Conservation (phyloP, 2,888 invertebrate species). For the Cosmorhoe ocellata region DNA sequence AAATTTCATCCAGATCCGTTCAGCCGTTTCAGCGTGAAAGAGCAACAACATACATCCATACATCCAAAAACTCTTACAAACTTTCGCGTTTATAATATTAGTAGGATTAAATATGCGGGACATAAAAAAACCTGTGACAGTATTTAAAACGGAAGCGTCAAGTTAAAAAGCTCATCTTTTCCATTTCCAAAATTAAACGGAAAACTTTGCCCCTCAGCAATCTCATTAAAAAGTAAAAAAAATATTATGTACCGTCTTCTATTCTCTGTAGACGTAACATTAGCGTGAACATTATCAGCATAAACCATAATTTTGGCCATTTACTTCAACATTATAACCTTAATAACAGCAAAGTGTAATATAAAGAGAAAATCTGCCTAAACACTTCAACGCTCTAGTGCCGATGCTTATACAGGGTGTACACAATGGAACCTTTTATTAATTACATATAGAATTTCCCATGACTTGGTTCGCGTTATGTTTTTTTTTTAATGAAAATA, state of each 20-base stretch:
- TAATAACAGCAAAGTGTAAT: constrained; percentile 35
- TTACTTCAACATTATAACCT: constrained; percentile 33
- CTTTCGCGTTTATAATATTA: too few relatives aligned
- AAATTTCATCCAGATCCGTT: too few relatives aligned
- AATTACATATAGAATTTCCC: constrained; percentile 2
- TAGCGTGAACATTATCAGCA: constrained; percentile 26
- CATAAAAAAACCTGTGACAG: background rate
- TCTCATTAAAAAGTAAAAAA: constrained; percentile 16
- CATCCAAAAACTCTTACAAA: too few relatives aligned
- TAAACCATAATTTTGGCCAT: constrained; percentile 33
- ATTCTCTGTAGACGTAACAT: constrained; percentile 14
- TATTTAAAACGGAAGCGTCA: too few relatives aligned
- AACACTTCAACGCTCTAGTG: constrained; percentile 13
- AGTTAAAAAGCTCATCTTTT: too few relatives aligned
- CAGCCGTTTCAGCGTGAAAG: too few relatives aligned
- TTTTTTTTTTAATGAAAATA: too few relatives aligned
- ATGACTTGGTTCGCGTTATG: too few relatives aligned
- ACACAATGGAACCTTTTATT: constrained; percentile 6
- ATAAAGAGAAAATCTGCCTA: constrained; percentile 30
- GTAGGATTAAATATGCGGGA: too few relatives aligned
- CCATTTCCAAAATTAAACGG: too few relatives aligned
- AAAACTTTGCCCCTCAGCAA: background rate
- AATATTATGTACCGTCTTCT: background rate
- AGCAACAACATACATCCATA: too few relatives aligned
- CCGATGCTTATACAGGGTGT: constrained; percentile 15